These are phyloP conservation scores for Sardina pilchardus DNA, from an alignment of 2,113 vertebrate species.

Conservation along the genomic window DNA sequence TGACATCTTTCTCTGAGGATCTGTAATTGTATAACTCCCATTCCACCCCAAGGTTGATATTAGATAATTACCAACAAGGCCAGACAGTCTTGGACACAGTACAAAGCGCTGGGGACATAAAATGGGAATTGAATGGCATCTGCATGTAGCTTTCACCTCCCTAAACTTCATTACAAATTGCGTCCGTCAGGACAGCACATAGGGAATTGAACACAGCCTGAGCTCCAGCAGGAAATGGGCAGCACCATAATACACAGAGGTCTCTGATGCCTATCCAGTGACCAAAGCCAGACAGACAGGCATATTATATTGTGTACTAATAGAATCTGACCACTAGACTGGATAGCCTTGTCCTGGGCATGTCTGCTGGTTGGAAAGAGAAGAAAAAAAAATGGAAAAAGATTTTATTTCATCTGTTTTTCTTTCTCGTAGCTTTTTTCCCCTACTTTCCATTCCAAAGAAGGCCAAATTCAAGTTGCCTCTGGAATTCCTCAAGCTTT, in stretches of 20 bases:
- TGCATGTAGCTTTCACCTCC: neutral
- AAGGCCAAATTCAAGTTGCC: neutral
- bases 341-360: neutral
- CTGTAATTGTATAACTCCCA: conserved; percentile 28
- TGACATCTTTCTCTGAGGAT: conserved; percentile 47
- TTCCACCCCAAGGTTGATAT: conserved; percentile 41
- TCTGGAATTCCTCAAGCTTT: neutral
- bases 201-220: conserved; percentile 28
- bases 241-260: neutral
- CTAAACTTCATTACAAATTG: conserved; percentile 39
- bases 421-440: neutral
- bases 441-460: neutral
- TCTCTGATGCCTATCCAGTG: neutral
- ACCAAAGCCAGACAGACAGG: neutral
- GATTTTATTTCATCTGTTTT: neutral
- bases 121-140: conserved; percentile 31
- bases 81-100: conserved; percentile 9
- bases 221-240: conserved; percentile 22
- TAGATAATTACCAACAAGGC: conserved; percentile 40
- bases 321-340: neutral
- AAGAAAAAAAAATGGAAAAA: neutral
- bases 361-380: neutral
- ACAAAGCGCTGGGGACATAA: conserved; percentile 5
- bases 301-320: neutral
- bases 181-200: conserved; percentile 24